A percentile compares a stretch with the other conserved stretches of the same genome.
Evolutionary conservation across 2,113 vertebrate species (phyloP).

Genomic region (Xenopus laevis): DNA sequence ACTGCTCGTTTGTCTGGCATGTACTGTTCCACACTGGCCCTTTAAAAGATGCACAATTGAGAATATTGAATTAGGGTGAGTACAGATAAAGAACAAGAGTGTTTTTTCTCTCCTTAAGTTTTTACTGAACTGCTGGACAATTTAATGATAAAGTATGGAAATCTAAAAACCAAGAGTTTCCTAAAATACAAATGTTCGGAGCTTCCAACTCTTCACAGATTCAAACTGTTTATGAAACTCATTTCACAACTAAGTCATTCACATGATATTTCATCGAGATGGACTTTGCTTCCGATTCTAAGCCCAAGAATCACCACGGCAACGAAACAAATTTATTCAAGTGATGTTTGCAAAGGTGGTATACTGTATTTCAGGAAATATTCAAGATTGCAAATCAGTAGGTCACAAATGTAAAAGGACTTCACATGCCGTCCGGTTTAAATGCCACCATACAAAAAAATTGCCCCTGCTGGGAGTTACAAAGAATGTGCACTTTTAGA

Average conservation of each 20-base stretch:
- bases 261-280: slow-evolving; percentile 13
- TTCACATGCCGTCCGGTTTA: not conserved
- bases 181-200: no score
- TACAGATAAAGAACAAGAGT: no score
- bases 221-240: not conserved
- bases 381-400: slow-evolving; percentile 30
- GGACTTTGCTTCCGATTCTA: slow-evolving; percentile 17
- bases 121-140: no score
- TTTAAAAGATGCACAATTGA: no score
- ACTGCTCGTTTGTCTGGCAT: no score
- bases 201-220: not conserved
- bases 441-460: slow-evolving; percentile 10
- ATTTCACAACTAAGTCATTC: slow-evolving; percentile 4
- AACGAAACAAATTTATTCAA: slow-evolving; percentile 31
- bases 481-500: not conserved
- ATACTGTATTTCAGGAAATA: slow-evolving; percentile 32
- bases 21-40: no score
- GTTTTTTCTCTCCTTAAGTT: no score
- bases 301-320: slow-evolving; percentile 34
- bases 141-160: no score
- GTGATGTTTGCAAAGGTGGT: slow-evolving; percentile 14
- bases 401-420: slow-evolving; percentile 15
- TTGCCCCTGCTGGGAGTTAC: not conserved
- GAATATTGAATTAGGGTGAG: no score
- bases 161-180: no score